Base-by-base conservation (phyloP, 2,888 invertebrate genomes). In the Chalcis sispes region DNA sequence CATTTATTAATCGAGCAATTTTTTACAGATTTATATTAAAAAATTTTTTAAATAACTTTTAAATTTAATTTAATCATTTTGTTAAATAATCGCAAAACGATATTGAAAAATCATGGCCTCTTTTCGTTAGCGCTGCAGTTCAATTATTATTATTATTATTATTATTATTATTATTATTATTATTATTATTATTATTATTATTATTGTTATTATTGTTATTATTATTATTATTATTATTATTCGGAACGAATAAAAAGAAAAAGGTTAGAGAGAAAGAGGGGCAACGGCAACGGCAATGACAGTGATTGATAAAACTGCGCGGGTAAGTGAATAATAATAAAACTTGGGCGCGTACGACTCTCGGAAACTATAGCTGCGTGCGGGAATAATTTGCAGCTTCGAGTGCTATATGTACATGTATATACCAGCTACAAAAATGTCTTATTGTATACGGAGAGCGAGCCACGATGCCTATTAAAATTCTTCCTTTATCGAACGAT, bases 241-340 rank as follows among this genome's bases (percentile, higher is more conserved):
- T 32, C 18, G 10, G 4, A 40, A 5, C 27, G 29, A 13, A 7
- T 8, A 42, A 42, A 23, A 23, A 40, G 15, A 13, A 42, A 2
- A 15, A 2, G 42, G 13, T 42, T 15, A 23, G 67, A 7, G 46
- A 29, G 23, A 8, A 23, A 42, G 42, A 29, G 46, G 15, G n/a
- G n/a, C n/a, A n/a, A n/a, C n/a, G n/a, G 29, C n/a, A 13, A 36
- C 18, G 40, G 32, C 67, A 76, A 76, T 62, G 72, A 72, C 62
- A 76, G 61, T 72, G 56, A 67, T 72, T 72, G 72, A 72, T 76
- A 76, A 76, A 76, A 72, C 62, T 67, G 25, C 62, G 40, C 27
- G 29, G 46, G 40, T 67, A 70, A 72, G 76, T 61, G 62, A 72
- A 72, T 76, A 72, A 72, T 76, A 72, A 72, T 75, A 75, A 75